Percentiles rank a stretch among this genome's conserved stretches.
phyloP scores from a whole-genome alignment of 2,113 vertebrate genomes.

The Zosterops japonicus region DNA sequence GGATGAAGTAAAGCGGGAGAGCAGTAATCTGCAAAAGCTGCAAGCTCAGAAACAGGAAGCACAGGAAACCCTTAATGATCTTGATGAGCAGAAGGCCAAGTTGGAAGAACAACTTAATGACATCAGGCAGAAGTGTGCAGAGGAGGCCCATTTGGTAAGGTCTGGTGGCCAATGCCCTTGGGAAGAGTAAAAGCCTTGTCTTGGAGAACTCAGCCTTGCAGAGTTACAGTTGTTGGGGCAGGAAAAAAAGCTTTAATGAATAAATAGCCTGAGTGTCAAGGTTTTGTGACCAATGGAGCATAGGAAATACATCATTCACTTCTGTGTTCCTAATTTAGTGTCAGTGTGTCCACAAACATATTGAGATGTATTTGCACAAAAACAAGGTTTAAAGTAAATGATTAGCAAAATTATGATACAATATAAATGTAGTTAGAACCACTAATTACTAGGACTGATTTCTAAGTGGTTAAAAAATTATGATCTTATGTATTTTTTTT shows the following conservation, averaged over 20 bases:
- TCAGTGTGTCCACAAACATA: not conserved
- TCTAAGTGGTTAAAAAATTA: not conserved
- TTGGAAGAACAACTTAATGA: conserved; percentile 90
- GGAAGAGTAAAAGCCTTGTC: not conserved
- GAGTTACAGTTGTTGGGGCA: not conserved
- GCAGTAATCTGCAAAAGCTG: conserved; percentile 84
- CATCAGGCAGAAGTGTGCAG: conserved; percentile 87
- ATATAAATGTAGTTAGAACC: not conserved
- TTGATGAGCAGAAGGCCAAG: conserved; percentile 90
- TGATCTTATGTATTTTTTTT: not conserved
- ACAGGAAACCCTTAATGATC: conserved; percentile 87
- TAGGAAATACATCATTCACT: not conserved
- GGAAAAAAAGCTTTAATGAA: not conserved
- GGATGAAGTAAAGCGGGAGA: conserved; percentile 90
- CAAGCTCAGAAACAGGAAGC: conserved; percentile 90
- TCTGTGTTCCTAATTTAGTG: not conserved
- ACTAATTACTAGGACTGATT: not conserved
- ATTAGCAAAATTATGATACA: not conserved
- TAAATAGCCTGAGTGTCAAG: not conserved
- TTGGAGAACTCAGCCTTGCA: not conserved
- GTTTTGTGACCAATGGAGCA: not conserved
- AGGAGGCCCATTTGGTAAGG: conserved; percentile 89
- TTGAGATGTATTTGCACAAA: not conserved
- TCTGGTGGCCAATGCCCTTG: not conserved
- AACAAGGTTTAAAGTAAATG: not conserved